Base-by-base conservation (phyloP, 92 coral and sea anemone species). In the Porites lobata region DNA sequence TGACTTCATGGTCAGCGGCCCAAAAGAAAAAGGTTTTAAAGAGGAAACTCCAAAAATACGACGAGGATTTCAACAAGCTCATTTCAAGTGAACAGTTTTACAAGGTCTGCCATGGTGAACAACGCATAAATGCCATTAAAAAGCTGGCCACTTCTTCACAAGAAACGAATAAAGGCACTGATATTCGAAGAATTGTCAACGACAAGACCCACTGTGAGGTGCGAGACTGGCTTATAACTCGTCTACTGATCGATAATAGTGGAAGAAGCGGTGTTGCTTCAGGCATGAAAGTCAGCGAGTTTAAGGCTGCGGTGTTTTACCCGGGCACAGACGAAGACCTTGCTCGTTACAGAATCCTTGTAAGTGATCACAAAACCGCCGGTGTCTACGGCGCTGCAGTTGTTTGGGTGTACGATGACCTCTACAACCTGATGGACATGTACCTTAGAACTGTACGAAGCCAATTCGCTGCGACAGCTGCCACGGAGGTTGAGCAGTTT, bases 281-380 rank as follows among this genome's bases (percentile, higher is more conserved):
- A 7, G 69, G 69, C 32, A 67, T 81, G 77, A 81, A 20, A 29
- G 19, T 56, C 50, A 65, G 26, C 56, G 32, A 92, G 70, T 92
- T 88, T 65, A 79, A 83, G 65, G 92, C 43, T 32, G 92, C 86
- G 77, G 83, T 83, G 61, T 78, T 76, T 79, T 65, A 83, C 57
- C 76, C 79, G 50, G 86, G 72, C 61, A 78, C 82, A 11, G 94
- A 87, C 20, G 89, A 91, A 62, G 87, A 83, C 76, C 85, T 65
- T 18, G 85, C 80, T 77, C 61, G 91, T 17, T 91, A 87, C 89
- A 81, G 91, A 72, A 64, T 87, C 6, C 81, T 76, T 13, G 94
- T 87, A 73, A n/a, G 75, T 8, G 66, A 91, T 21, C 94, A 91
- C 77, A 87, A 87, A 65, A 91, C 91, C 50, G 88, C 91, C 38